Evolutionary conservation across 2,113 vertebrate species (phyloP).

Genomic region (Rhombomys opimus): DNA sequence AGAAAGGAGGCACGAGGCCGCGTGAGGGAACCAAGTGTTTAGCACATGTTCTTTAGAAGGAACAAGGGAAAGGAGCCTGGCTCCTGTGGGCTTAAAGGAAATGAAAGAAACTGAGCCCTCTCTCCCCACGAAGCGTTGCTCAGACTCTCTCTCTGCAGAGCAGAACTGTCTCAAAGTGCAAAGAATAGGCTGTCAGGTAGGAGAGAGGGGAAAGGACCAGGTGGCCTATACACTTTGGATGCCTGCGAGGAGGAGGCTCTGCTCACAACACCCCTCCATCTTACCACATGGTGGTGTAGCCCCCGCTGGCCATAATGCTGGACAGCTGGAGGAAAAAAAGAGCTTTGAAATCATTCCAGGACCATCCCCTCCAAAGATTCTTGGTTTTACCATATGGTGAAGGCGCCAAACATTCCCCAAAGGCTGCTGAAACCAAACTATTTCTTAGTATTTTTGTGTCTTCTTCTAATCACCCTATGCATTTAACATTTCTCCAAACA

Average conservation of each 20-base stretch:
- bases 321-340: background rate
- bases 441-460: background rate
- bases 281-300: background rate
- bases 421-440: constrained; percentile 6
- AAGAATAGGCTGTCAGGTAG: background rate
- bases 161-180: background rate
- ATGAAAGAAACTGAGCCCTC: background rate
- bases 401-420: background rate
- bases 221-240: too few species aligned
- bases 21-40: background rate
- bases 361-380: background rate
- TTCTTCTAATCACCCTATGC: background rate
- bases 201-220: background rate
- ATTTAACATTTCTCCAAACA: background rate
- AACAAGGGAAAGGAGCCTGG: background rate
- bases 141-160: background rate
- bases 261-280: background rate
- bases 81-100: constrained; percentile 1
- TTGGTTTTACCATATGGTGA: background rate
- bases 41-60: background rate
- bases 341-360: constrained; percentile 21
- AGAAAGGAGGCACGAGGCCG: background rate
- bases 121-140: background rate
- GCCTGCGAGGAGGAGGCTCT: background rate
- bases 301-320: background rate